phyloP scores from a whole-genome alignment of 2,888 invertebrate species.

The Sarcophaga subvicina region DNA sequence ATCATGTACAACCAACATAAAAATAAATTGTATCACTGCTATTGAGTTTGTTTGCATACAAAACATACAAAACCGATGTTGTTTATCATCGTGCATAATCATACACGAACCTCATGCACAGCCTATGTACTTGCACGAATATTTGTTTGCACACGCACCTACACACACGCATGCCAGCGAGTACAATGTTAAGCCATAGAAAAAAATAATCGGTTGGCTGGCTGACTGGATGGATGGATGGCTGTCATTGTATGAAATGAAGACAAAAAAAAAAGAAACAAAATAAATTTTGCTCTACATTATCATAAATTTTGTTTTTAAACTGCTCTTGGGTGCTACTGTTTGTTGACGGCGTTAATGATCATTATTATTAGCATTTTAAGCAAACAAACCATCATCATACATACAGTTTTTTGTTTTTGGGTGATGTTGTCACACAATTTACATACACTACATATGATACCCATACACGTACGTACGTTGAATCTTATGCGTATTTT shows the following conservation, averaged over 20 bases:
- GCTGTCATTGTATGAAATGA: neutral
- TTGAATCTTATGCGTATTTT: neutral
- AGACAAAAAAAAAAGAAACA: neutral
- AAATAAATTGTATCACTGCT: too few species aligned
- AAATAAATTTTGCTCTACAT: neutral
- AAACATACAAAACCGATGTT: too few species aligned
- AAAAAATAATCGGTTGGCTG: too few species aligned
- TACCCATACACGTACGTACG: neutral
- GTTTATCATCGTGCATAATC: too few species aligned
- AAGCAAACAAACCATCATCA: too few species aligned
- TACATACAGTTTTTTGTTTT: constrained; percentile 24
- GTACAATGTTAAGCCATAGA: too few species aligned
- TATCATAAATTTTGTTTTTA: constrained; percentile 52
- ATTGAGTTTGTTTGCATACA: too few species aligned
- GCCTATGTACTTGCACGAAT: neutral
- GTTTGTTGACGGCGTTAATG: constrained; percentile 28
- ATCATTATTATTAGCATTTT: neutral
- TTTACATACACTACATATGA: constrained; percentile 42
- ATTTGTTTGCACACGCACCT: neutral
- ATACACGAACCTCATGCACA: neutral
- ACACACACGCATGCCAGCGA: neutral
- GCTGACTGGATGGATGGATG: neutral
- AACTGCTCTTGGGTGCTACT: constrained; percentile 33
- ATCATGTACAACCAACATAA: too few species aligned
- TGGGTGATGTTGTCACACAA: constrained; percentile 64